A percentile compares a stretch with the other conserved stretches of the same genome.
Evolutionary conservation across 1,140 invertebrate species (phyloP).

Genomic region (Tenebrio molitor): DNA sequence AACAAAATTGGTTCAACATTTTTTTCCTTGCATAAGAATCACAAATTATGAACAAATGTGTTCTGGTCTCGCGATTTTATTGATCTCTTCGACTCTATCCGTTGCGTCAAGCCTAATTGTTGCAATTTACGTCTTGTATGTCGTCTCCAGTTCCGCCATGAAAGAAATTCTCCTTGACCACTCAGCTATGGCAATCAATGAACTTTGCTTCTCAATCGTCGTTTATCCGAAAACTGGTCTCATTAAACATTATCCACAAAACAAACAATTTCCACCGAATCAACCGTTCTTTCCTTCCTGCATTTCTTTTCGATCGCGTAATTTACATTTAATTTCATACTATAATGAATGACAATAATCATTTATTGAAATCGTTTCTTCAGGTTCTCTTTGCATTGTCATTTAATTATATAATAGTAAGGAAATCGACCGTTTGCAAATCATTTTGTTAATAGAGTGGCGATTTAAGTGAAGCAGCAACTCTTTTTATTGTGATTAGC

Average conservation of each 20-base stretch:
- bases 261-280: constrained; percentile 1
- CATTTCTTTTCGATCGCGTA: constrained; percentile 13
- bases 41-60: no score
- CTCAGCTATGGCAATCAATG: no score
- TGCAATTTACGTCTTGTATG: no score
- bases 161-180: no score
- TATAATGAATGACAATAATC: constrained; percentile 27
- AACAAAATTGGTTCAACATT: no score
- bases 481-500: constrained; percentile 14
- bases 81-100: no score
- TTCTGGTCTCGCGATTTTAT: no score
- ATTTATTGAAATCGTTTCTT: constrained; percentile 35
- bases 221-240: neutral
- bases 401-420: constrained; percentile 34
- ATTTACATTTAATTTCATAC: constrained; percentile 34
- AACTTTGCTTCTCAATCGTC: no score
- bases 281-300: constrained; percentile 24
- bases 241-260: neutral
- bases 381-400: constrained; percentile 31
- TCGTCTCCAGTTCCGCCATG: no score
- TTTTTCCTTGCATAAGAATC: no score
- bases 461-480: constrained; percentile 35
- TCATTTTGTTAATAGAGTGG: constrained; percentile 17
- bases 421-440: constrained; percentile 35
- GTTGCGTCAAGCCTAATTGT: no score